Evolutionary conservation across 2,888 invertebrate species (phyloP).

Genomic region (Tuberolachnus salignus): DNA sequence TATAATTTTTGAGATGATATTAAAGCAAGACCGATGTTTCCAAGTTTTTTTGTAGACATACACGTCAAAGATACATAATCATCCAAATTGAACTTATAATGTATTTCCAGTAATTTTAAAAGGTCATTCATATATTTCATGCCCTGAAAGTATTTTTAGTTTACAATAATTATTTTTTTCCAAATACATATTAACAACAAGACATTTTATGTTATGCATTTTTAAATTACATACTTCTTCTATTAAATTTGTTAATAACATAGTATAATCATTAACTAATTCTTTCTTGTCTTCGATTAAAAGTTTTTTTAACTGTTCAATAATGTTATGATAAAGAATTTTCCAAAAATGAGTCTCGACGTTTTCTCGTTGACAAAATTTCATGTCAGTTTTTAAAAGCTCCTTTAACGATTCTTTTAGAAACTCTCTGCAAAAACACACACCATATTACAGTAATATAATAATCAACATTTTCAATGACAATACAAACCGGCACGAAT

Average conservation of each 20-base stretch:
- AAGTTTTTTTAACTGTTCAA: conserved; percentile 77
- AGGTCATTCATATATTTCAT: conserved; percentile 78
- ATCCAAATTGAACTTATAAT: conserved; percentile 72
- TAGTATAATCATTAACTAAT: conserved; percentile 29
- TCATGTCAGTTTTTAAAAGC: conserved; percentile 77
- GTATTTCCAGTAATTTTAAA: conserved; percentile 74
- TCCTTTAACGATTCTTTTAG: conserved; percentile 73
- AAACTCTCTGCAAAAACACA: conserved; percentile 62
- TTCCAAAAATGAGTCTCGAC: conserved; percentile 93
- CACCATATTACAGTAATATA: neutral
- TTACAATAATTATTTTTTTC: neutral
- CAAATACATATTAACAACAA: too few relatives aligned
- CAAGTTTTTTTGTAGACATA: conserved; percentile 63
- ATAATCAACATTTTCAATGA: neutral
- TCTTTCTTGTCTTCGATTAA: conserved; percentile 50
- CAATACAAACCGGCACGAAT: conserved; percentile 66
- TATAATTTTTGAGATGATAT: conserved; percentile 86
- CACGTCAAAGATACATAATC: conserved; percentile 64
- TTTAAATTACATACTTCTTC: conserved; percentile 36
- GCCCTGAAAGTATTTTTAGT: conserved; percentile 63
- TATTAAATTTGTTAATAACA: conserved; percentile 42
- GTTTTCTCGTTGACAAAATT: conserved; percentile 84
- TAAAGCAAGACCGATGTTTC: conserved; percentile 76
- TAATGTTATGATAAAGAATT: conserved; percentile 84
- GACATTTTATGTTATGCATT: neutral